These are phyloP conservation scores for Troides aeacus DNA, from an alignment of 2,888 invertebrate genomes.

Conservation along the genomic window DNA sequence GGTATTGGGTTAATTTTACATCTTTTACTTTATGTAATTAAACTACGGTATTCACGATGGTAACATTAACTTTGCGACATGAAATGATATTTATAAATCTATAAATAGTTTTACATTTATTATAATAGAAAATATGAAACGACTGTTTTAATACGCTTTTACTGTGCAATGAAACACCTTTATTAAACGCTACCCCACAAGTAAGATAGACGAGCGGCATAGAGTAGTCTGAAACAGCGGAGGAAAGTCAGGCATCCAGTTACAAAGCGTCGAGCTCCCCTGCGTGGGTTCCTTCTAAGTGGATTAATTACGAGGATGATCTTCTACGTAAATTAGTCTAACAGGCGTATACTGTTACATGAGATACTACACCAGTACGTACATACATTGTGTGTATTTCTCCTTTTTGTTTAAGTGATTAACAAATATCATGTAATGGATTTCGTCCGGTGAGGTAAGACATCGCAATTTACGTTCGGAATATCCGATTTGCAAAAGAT, in stretches of 20 bases:
- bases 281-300: slow-evolving; percentile 60
- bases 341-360: slow-evolving; percentile 59
- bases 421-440: not conserved
- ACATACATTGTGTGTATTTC: slow-evolving; percentile 18
- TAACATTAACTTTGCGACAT: no score
- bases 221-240: slow-evolving; percentile 38
- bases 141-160: not conserved
- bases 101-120: no score
- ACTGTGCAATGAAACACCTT: slow-evolving; percentile 19
- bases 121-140: not conserved
- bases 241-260: slow-evolving; percentile 50
- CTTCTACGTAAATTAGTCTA: slow-evolving; percentile 68
- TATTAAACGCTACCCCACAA: slow-evolving; percentile 19
- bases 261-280: slow-evolving; percentile 53
- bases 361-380: slow-evolving; percentile 31
- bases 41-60: no score
- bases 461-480: no score
- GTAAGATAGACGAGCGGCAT: slow-evolving; percentile 34
- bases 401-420: slow-evolving; percentile 13
- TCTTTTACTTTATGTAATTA: no score
- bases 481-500: no score
- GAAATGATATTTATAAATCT: no score
- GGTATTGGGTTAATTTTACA: no score
- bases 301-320: slow-evolving; percentile 75
- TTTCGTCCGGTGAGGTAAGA: no score